phyloP scores from a whole-genome alignment of 1,140 invertebrate species.

The Meloidogyne floridensis region DNA sequence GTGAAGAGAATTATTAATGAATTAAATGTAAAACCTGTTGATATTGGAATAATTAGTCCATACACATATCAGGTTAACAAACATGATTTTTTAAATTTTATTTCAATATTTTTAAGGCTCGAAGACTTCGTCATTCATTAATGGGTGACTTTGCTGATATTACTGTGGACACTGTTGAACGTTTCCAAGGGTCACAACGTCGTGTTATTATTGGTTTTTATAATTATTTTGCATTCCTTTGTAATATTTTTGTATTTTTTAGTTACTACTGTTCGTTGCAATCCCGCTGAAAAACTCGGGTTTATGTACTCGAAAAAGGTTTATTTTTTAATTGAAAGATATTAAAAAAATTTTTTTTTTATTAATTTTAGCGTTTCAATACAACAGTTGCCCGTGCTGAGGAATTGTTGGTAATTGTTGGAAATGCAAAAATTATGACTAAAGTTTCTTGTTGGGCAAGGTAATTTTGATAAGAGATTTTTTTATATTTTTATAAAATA shows the following conservation, averaged over 20 bases:
- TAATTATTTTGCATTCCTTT: not conserved
- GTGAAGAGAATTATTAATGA: constrained; percentile 70
- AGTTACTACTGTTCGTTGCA: constrained; percentile 37
- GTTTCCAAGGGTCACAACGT: constrained; percentile 41
- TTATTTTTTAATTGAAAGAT: not conserved
- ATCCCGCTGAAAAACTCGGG: constrained; percentile 22
- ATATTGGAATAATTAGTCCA: constrained; percentile 89
- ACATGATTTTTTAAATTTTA: not conserved
- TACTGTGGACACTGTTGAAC: constrained; percentile 43
- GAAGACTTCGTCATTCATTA: constrained; percentile 16
- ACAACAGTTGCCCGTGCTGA: constrained; percentile 39
- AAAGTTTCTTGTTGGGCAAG: constrained; percentile 21
- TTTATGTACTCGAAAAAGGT: constrained; percentile 32
- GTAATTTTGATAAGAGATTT: not conserved
- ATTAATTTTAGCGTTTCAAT: constrained; percentile 44
- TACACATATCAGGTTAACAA: constrained; percentile 78
- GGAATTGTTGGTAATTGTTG: constrained; percentile 40
- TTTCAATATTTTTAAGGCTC: constrained; percentile 27
- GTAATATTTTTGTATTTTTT: not conserved
- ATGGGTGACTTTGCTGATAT: constrained; percentile 18
- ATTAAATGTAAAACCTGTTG: constrained; percentile 71
- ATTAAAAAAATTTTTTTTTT: not conserved
- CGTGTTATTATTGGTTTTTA: constrained; percentile 36
- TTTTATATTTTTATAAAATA: not conserved
- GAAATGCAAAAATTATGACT: constrained; percentile 23